Base-by-base conservation (phyloP, 2,888 invertebrate genomes). In the Leptinotarsa rubiginosa region DNA sequence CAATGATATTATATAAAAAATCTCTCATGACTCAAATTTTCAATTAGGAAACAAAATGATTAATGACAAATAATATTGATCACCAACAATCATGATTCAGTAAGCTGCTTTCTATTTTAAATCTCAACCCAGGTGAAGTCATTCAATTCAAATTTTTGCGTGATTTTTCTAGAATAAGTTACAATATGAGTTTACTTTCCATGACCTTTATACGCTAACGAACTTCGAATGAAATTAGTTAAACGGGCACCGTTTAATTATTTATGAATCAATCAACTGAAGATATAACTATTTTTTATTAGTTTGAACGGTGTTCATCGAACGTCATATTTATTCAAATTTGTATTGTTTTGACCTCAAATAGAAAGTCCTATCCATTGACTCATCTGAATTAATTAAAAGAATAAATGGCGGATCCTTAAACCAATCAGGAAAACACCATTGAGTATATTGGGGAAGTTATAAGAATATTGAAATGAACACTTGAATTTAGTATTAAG, bases 81-180 rank as follows among this genome's bases (percentile, higher is more conserved):
- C 4, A 50, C n/a, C 5, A 31, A 16, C n/a, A n/a, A 50, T 22
- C 13, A 56, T 25, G 56, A 56, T 22, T 56, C 12, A 25, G 56
- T 20, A 22, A 56, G 22, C 20, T 13, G 4, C 56, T 56, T 13
- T 16, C 15, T 25, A 12, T 56, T 22, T 56, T 22, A 4, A 56
- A 22, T n/a, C 13, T 0, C 25, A 15, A 56, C 56, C 22, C 4
- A 12, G 56, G 4, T 15, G 56, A 22, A 22, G 22, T 56, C 22
- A 62, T 10, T 31, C n/a, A 62, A 62, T 62, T 62, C 31, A n/a
- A 12, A 62, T 62, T 18, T 62, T 31, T n/a, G 2, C 16, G 41
- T 31, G 41, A 62, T 62, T 31, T 41, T 62, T 62, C 62, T 41
- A 62, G 62, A 62, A 62, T 41, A 41, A 62, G 31, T 62, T 7